phyloP scores from a whole-genome alignment of 2,888 invertebrate genomes.

The Adelphocoris suturalis region DNA sequence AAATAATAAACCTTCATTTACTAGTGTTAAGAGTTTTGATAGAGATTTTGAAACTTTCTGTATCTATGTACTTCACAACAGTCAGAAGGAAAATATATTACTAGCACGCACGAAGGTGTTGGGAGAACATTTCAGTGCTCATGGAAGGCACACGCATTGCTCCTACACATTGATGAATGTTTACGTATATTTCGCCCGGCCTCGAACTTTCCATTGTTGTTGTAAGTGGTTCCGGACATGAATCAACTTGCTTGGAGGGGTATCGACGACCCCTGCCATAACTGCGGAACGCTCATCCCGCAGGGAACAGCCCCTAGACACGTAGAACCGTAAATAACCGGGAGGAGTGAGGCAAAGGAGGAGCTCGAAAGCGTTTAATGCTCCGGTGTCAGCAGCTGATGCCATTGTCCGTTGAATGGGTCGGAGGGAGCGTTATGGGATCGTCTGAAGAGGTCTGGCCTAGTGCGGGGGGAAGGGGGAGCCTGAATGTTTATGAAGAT shows the following conservation, averaged over 20 bases:
- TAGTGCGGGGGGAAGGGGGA: too few species aligned
- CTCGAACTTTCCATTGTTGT: conserved; percentile 4
- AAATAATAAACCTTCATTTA: too few species aligned
- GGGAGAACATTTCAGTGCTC: too few species aligned
- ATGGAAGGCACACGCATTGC: not conserved
- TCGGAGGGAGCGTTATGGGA: conserved; percentile 5
- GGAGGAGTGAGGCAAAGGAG: not conserved
- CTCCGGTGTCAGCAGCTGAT: conserved; percentile 27
- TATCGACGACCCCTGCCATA: conserved; percentile 23
- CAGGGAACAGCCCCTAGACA: conserved; percentile 9
- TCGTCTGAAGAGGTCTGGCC: conserved; percentile 5
- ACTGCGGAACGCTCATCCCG: conserved; percentile 10
- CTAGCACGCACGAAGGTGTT: too few species aligned
- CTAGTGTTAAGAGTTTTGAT: too few species aligned
- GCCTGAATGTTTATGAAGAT: conserved; percentile 38
- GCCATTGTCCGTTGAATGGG: conserved; percentile 20
- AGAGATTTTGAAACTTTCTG: too few species aligned
- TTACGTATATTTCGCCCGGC: too few species aligned
- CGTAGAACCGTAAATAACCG: conserved; percentile 26
- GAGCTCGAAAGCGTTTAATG: conserved; percentile 18
- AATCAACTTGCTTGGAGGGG: conserved; percentile 21
- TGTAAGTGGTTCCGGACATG: not conserved
- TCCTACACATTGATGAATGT: not conserved
- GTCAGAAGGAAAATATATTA: too few species aligned
- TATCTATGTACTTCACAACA: too few species aligned